Evolutionary conservation across 2,888 invertebrate species (phyloP).

Genomic region (Drosophila sordidula): DNA sequence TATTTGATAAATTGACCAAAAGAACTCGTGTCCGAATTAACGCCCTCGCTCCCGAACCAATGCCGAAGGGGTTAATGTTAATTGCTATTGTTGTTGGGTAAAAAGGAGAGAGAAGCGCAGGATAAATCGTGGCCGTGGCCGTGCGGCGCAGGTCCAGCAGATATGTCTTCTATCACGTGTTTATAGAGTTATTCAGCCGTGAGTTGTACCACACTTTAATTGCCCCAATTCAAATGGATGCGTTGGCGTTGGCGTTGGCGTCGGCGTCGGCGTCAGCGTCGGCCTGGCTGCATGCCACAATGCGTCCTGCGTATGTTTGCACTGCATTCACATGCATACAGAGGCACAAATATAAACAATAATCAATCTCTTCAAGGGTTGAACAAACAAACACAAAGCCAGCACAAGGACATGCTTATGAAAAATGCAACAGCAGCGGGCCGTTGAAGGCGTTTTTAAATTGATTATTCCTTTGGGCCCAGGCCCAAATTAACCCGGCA

Average conservation of each 20-base stretch:
- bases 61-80: slow-evolving; percentile 73
- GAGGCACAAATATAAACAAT: slow-evolving; percentile 77
- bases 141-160: slow-evolving; percentile 4
- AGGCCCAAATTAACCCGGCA: slow-evolving; percentile 31
- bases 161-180: slow-evolving; percentile 65
- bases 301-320: slow-evolving; percentile 68
- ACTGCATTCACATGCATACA: slow-evolving; percentile 66
- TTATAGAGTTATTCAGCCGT: slow-evolving; percentile 63
- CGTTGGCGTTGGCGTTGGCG: slow-evolving; percentile 53
- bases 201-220: slow-evolving; percentile 74
- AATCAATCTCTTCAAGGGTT: slow-evolving; percentile 83
- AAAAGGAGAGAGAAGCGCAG: slow-evolving; percentile 21
- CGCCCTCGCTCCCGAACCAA: slow-evolving; percentile 66
- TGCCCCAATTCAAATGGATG: slow-evolving; percentile 77
- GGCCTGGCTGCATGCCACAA: slow-evolving; percentile 67
- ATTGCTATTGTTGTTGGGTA: slow-evolving; percentile 54
- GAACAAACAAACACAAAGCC: slow-evolving; percentile 74
- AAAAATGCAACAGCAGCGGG: slow-evolving; percentile 57
- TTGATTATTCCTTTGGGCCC: slow-evolving; percentile 72
- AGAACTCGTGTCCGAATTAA: slow-evolving; percentile 79
- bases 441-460: slow-evolving; percentile 74
- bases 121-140: slow-evolving; percentile 26
- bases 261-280: slow-evolving; percentile 12
- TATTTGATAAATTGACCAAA: slow-evolving; percentile 76
- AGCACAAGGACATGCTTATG: slow-evolving; percentile 73